A percentile compares a stretch with the other conserved stretches of the same genome.
These are phyloP conservation scores for Diadegma fenestrale DNA, from an alignment of 2,888 invertebrate genomes.

Conservation along the genomic window DNA sequence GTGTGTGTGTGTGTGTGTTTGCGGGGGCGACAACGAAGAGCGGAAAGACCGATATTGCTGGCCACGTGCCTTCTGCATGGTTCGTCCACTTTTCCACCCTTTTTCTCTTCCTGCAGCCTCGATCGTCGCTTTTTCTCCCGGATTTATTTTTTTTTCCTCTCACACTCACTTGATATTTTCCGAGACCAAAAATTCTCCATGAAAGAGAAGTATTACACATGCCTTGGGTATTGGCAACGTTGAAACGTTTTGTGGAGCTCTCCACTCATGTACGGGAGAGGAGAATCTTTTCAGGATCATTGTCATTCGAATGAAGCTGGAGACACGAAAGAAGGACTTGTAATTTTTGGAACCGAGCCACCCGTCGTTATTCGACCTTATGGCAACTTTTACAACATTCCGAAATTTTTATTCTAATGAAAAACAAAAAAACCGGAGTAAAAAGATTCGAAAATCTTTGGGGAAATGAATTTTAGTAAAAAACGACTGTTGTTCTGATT, in stretches of 20 bases:
- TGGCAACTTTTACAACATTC: constrained; percentile 17
- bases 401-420: constrained; percentile 20
- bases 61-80: constrained; percentile 58
- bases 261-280: not conserved
- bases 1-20: not conserved
- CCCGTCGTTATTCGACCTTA: constrained; percentile 49
- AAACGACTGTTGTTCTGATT: not conserved
- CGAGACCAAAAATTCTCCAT: constrained; percentile 10
- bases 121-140: constrained; percentile 2
- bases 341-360: constrained; percentile 62
- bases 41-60: constrained; percentile 49
- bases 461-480: not conserved
- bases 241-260: constrained; percentile 18
- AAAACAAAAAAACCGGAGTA: not conserved
- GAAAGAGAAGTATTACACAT: constrained; percentile 47
- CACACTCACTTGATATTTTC: constrained; percentile 3
- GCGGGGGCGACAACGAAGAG: constrained; percentile 26
- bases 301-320: constrained; percentile 21
- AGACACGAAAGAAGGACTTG: constrained; percentile 24
- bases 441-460: not conserved
- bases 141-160: not conserved
- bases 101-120: constrained; percentile 3
- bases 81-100: constrained; percentile 11
- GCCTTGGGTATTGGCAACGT: constrained; percentile 43
- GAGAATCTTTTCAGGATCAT: constrained; percentile 24